These are phyloP conservation scores for Oscheius sp. DNA, from an alignment of 2,888 invertebrate genomes.

Conservation along the genomic window DNA sequence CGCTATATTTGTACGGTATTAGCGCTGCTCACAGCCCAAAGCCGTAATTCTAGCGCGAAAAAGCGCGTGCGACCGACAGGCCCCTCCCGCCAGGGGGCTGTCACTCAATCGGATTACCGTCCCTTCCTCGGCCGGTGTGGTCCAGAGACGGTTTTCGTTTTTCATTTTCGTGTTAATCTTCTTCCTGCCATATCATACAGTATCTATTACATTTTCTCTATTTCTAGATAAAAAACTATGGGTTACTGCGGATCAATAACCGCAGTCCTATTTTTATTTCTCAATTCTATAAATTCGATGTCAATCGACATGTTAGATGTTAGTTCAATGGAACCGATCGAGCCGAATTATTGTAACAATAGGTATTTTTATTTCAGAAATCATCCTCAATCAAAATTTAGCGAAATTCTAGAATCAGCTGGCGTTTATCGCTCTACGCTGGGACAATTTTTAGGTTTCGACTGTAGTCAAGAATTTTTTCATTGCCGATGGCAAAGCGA, in stretches of 20 bases:
- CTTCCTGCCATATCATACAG: neutral
- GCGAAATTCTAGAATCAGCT: conserved; percentile 56
- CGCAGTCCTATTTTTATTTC: conserved; percentile 13
- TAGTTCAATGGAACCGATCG: conserved; percentile 51
- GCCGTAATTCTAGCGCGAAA: conserved; percentile 37
- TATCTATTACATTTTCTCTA: neutral
- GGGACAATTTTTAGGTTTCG: conserved; percentile 72
- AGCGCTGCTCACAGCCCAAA: conserved; percentile 32
- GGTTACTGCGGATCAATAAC: conserved; percentile 5
- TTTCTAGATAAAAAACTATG: neutral
- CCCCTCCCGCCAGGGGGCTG: conserved; percentile 35
- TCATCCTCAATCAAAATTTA: conserved; percentile 21
- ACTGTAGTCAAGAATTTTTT: conserved; percentile 70
- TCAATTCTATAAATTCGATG: conserved; percentile 19
- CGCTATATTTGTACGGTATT: conserved; percentile 37
- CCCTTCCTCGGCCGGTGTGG: conserved; percentile 29
- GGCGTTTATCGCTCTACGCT: conserved; percentile 65
- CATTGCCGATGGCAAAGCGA: conserved; percentile 72
- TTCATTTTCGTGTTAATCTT: neutral
- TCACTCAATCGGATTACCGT: conserved; percentile 38
- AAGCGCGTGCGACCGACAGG: conserved; percentile 37
- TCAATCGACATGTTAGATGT: conserved; percentile 52
- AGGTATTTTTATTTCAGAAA: conserved; percentile 39
- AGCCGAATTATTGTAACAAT: conserved; percentile 68
- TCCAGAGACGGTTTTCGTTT: neutral